Evolutionary conservation across 2,797 vertebrate genomes (phyloP), one percentile per base, ranked within the genome.

Genomic region (Scarus forsteni): DNA sequence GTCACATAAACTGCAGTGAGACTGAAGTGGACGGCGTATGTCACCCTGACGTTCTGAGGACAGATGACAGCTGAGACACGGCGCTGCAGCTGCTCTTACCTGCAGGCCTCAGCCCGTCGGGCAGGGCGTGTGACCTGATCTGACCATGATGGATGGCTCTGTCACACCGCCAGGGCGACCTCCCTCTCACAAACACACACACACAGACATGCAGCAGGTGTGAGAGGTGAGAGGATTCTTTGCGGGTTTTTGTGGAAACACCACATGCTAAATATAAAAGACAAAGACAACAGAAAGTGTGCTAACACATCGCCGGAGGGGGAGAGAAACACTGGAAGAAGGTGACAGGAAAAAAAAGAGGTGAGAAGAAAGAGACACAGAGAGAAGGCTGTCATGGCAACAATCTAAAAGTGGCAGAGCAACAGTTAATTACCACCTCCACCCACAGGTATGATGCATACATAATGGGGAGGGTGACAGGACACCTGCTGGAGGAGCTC

Each of bases 391-490:
- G 90, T 89, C 89, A 92, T 92, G 85, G 87, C 74, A 89, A 92
- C 82, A 18, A 62, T 83, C 85, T 91, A 91, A 92, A 92, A 90
- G 89, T 82, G 86, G 82, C 78, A 77, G 81, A 80, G 79, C 87
- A 90, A 88, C 85, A 85, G 88, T 86, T 93, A 92, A 92, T 92
- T 92, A 92, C 73, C 91, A 91, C 90, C 82, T 90, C 87, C 84
- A 75, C 89, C 86, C 84, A 91, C 89, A 90, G 81, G 83, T 85
- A 87, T 76, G 82, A 82, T 75, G 76, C 80, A 81, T 79, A 55
- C 69, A 84, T 85, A 84, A 85, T 78, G 80, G 69, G 10, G 71
- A 82, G 85, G 83, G 88, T 91, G 89, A 85, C 81, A 85, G 86
- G 85, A 90, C 89, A 90, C 84, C 89, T 91, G 90, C 89, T 80